Conservation (phyloP, 2,888 invertebrate genomes). For the Bombylius major region DNA sequence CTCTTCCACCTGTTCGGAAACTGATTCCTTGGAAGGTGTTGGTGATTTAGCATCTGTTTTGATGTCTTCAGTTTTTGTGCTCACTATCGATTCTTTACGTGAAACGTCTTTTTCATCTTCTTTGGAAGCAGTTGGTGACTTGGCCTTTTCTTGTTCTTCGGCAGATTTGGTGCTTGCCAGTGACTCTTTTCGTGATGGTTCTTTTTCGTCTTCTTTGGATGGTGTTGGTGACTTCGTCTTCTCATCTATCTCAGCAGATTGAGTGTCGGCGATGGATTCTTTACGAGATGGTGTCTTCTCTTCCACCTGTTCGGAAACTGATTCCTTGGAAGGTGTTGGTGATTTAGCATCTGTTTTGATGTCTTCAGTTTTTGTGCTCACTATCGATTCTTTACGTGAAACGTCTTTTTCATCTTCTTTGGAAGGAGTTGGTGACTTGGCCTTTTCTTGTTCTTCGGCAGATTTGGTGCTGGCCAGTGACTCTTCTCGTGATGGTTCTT, state of each 20-base stretch:
- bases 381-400: constrained; percentile 3
- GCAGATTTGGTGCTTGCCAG: constrained; percentile 6
- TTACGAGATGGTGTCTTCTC: constrained; percentile 20
- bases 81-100: constrained; percentile 13
- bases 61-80: not conserved
- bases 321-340: constrained; percentile 15
- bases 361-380: not conserved
- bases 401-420: constrained; percentile 3
- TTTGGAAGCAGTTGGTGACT: constrained; percentile 11
- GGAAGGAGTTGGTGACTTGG: not conserved
- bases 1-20: not conserved
- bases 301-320: constrained; percentile 4
- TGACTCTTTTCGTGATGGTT: not conserved
- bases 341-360: constrained; percentile 6
- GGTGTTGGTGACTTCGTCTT: not conserved
- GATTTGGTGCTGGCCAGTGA: constrained; percentile 13
- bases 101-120: constrained; percentile 15
- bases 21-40: not conserved
- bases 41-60: not conserved
- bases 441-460: not conserved
- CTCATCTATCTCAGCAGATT: not conserved
- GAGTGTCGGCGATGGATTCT: constrained; percentile 13
- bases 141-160: constrained; percentile 13
- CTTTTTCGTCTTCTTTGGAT: not conserved
- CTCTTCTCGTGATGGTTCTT: constrained; percentile 20